phyloP scores from a whole-genome alignment of 2,797 vertebrate species.

The Discoglossus pictus region DNA sequence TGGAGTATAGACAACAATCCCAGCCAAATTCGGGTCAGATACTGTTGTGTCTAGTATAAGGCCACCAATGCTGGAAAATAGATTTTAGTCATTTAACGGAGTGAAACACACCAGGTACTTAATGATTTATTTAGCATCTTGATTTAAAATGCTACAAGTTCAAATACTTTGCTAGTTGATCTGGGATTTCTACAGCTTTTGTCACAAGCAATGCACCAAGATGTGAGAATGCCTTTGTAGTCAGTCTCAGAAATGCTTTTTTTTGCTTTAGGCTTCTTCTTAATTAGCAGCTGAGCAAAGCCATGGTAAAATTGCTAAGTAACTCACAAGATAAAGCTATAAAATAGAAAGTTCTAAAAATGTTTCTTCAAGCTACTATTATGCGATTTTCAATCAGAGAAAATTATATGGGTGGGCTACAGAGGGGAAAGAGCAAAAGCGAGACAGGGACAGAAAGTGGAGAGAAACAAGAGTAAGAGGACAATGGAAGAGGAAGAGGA shows the following conservation, averaged over 20 bases:
- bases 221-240: constrained; percentile 37
- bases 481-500: not conserved
- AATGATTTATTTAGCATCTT: constrained; percentile 34
- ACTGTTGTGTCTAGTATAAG: constrained; percentile 97
- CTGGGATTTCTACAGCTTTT: constrained; percentile 16
- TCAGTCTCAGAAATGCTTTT: constrained; percentile 15
- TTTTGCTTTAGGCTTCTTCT: constrained; percentile 29
- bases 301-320: not conserved
- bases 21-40: constrained; percentile 90
- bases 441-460: too few species aligned
- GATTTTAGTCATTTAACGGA: constrained; percentile 5
- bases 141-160: constrained; percentile 33
- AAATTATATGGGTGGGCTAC: constrained; percentile 18
- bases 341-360: constrained; percentile 6
- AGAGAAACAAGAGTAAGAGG: too few species aligned
- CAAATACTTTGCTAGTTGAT: constrained; percentile 14
- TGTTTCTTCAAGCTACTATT: constrained; percentile 19
- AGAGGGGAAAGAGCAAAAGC: too few species aligned
- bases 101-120: constrained; percentile 25
- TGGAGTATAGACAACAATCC: constrained; percentile 95
- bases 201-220: constrained; percentile 25
- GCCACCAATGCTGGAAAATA: constrained; percentile 80
- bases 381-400: not conserved
- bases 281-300: constrained; percentile 39
- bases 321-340: constrained; percentile 13